Evolutionary conservation across 1,140 invertebrate species (phyloP).

Genomic region (Heliconius hermathena): DNA sequence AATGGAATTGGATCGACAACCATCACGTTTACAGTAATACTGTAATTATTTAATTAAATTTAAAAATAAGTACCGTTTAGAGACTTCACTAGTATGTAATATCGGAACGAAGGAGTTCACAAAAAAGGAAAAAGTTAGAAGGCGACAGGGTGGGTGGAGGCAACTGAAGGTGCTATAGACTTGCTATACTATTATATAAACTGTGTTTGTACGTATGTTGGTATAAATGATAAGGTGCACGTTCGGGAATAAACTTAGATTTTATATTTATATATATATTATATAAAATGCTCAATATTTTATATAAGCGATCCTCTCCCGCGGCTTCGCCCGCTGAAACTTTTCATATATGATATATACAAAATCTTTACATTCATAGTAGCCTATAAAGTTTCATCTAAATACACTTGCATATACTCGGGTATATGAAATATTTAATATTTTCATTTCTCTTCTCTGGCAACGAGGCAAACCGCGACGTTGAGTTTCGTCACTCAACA

Average conservation of each 20-base stretch:
- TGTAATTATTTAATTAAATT: neutral
- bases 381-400: too few species aligned
- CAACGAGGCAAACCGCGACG: too few species aligned
- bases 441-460: too few species aligned
- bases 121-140: slow-evolving; percentile 57
- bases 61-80: neutral
- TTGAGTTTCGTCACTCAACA: too few species aligned
- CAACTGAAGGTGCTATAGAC: slow-evolving; percentile 34
- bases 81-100: slow-evolving; percentile 46
- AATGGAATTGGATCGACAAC: too few species aligned
- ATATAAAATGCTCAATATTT: neutral
- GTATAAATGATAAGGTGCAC: neutral
- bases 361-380: too few species aligned
- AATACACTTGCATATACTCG: too few species aligned
- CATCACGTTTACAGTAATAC: too few species aligned
- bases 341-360: too few species aligned
- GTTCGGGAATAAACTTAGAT: neutral
- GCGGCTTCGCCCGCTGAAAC: too few species aligned
- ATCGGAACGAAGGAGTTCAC: slow-evolving; percentile 48
- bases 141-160: slow-evolving; percentile 35
- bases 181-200: neutral
- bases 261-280: neutral
- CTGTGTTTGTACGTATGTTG: neutral
- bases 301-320: too few species aligned
- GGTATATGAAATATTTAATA: too few species aligned